phyloP scores from a whole-genome alignment of 2,797 vertebrate genomes.

The Pantherophis alleghaniensis region DNA sequence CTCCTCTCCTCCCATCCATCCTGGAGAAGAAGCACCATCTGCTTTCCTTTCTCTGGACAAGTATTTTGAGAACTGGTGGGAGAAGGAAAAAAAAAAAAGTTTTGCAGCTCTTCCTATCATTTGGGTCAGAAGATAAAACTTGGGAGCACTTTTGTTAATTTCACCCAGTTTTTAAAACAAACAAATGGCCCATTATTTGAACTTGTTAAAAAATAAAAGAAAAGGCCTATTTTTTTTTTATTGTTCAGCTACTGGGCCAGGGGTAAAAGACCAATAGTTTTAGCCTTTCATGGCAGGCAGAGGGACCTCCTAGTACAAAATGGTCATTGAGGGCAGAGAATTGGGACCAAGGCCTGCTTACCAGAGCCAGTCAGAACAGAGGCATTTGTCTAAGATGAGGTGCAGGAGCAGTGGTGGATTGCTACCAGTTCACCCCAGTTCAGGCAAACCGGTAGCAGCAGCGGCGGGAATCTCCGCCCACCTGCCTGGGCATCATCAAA shows the following conservation, averaged over 20 bases:
- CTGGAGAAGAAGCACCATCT: neutral
- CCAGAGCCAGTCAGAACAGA: neutral
- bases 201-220: neutral
- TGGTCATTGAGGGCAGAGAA: neutral
- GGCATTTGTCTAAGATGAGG: neutral
- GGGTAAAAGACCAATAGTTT: neutral
- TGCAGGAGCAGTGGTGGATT: neutral
- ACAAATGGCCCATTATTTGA: neutral
- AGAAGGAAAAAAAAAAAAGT: neutral
- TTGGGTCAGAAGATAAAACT: neutral
- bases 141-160: neutral
- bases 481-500: no score
- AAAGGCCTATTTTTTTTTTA: neutral
- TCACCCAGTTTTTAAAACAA: neutral
- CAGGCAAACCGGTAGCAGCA: no score
- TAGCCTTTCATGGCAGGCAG: neutral
- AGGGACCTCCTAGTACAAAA: neutral
- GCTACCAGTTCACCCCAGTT: no score
- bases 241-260: neutral
- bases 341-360: neutral
- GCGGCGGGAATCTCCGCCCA: no score
- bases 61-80: neutral
- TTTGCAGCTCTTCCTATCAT: neutral
- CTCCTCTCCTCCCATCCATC: neutral
- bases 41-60: neutral